Evolutionary conservation across 2,113 vertebrate genomes (phyloP).

Genomic region (Pandion haliaetus): DNA sequence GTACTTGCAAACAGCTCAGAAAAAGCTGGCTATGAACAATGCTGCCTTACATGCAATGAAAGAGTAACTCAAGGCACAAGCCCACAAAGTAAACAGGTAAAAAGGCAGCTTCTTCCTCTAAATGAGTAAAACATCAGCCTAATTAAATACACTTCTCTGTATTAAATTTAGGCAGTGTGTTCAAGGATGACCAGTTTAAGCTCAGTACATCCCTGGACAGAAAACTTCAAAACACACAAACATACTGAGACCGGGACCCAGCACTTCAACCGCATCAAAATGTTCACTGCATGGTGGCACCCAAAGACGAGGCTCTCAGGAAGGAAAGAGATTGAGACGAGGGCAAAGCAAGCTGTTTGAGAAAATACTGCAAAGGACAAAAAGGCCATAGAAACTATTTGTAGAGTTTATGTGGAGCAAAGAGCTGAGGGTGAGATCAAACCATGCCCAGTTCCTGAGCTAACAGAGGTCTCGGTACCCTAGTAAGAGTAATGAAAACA

Average conservation of each 20-base stretch:
- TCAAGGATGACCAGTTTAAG: neutral
- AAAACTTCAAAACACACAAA: neutral
- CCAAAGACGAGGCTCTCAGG: neutral
- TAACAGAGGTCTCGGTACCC: neutral
- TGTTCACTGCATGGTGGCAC: neutral
- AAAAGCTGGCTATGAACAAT: neutral
- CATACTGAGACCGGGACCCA: neutral
- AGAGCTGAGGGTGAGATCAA: neutral
- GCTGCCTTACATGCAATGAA: neutral
- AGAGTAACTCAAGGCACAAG: neutral
- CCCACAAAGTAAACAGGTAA: neutral
- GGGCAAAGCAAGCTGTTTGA: neutral
- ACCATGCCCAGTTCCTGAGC: neutral
- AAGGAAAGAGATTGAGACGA: neutral
- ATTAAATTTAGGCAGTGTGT: neutral
- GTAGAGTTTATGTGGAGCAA: neutral
- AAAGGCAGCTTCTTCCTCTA: neutral
- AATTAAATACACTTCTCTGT: neutral
- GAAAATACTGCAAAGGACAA: neutral
- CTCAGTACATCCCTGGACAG: neutral
- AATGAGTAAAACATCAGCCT: neutral
- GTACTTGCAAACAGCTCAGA: neutral
- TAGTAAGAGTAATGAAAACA: neutral
- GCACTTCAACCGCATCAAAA: neutral
- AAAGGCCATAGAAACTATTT: neutral